phyloP scores from a whole-genome alignment of 2,888 invertebrate species.

The Caenorhabditis doughertyi region DNA sequence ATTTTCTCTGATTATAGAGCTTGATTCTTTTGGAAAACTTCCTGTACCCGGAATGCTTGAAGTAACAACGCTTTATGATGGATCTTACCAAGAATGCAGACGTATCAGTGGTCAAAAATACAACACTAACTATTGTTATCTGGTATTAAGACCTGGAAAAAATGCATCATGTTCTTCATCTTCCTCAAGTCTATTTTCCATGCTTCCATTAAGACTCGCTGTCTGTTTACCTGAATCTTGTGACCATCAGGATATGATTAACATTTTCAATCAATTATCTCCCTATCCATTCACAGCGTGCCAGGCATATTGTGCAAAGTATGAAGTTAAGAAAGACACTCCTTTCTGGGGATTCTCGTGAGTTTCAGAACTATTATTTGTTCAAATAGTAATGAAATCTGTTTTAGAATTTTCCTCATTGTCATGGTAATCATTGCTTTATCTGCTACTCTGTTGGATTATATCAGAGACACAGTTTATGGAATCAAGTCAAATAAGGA shows the following conservation, averaged over 20 bases:
- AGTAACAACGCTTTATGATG: slow-evolving; percentile 38
- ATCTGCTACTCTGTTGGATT: slow-evolving; percentile 40
- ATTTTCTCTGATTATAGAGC: slow-evolving; percentile 50
- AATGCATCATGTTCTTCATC: slow-evolving; percentile 8
- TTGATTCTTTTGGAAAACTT: slow-evolving; percentile 62
- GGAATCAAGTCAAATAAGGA: slow-evolving; percentile 22
- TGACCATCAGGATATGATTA: slow-evolving; percentile 39
- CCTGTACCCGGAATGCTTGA: slow-evolving; percentile 57
- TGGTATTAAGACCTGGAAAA: slow-evolving; percentile 38
- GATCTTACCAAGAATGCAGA: slow-evolving; percentile 61
- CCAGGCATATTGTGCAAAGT: slow-evolving; percentile 32
- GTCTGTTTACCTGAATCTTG: slow-evolving; percentile 59
- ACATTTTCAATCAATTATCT: slow-evolving; percentile 51
- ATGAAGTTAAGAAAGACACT: slow-evolving; percentile 51
- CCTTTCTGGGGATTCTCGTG: slow-evolving; percentile 58
- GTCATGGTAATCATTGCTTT: slow-evolving; percentile 37
- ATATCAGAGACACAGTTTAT: slow-evolving; percentile 42
- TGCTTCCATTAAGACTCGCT: slow-evolving; percentile 40
- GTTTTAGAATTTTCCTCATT: slow-evolving; percentile 48
- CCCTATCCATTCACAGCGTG: slow-evolving; percentile 48
- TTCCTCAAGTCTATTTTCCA: neutral
- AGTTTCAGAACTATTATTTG: neutral
- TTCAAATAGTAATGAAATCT: neutral
- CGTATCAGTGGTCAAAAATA: slow-evolving; percentile 49
- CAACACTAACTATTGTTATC: slow-evolving; percentile 64